phyloP scores from a whole-genome alignment of 2,113 vertebrate genomes.

The Pseudonaja textilis region DNA sequence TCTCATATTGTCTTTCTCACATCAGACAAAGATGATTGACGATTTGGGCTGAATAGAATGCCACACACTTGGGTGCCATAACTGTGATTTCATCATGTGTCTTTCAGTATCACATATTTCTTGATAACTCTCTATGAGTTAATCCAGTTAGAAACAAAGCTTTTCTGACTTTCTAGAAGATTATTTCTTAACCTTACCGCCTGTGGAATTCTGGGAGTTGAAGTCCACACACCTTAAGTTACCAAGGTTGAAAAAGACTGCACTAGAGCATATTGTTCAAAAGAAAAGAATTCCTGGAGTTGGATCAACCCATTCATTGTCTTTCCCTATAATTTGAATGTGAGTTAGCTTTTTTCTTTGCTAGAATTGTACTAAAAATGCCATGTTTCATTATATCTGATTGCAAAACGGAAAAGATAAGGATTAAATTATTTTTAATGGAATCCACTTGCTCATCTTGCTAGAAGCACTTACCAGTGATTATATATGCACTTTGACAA shows the following conservation, averaged over 20 bases:
- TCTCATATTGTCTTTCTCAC: not conserved
- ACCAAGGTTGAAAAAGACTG: not conserved
- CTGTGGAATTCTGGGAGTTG: not conserved
- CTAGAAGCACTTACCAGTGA: conserved; percentile 32
- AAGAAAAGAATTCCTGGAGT: not conserved
- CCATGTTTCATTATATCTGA: conserved; percentile 42
- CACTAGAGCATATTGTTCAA: not conserved
- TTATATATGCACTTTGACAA: conserved; percentile 40
- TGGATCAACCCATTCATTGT: rapidly evolving
- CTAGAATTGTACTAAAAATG: conserved; percentile 17
- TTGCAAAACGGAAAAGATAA: conserved; percentile 42
- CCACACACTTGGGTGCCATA: not conserved
- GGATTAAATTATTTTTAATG: conserved; percentile 46
- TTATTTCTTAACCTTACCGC: not conserved
- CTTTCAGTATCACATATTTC: not conserved
- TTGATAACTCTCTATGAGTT: not conserved
- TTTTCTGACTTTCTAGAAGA: not conserved
- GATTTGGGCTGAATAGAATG: not conserved
- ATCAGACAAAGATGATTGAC: not conserved
- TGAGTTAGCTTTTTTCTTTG: conserved; percentile 29
- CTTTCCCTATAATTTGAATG: conserved; percentile 8
- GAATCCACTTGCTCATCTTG: conserved; percentile 30
- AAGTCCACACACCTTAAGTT: not conserved
- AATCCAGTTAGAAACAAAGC: not conserved
- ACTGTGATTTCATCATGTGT: not conserved